Base-by-base conservation (phyloP, 2,888 invertebrate genomes). In the Linnaemya tessellans region DNA sequence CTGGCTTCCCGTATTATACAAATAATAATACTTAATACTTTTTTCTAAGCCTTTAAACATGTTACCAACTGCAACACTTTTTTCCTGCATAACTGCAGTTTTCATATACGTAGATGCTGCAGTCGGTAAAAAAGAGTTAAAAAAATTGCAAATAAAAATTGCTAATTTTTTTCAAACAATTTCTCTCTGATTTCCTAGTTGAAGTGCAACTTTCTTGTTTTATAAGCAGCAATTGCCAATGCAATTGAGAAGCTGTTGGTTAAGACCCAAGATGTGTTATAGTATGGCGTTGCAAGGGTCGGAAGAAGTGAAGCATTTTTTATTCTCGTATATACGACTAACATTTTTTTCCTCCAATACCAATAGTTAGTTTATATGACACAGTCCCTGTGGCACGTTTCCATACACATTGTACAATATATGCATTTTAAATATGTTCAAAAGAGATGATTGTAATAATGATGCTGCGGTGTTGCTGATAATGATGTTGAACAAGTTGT, bases 321-420 rank as follows among this genome's bases (percentile, higher is more conserved):
- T 51, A 11, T 73, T 15, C n/a, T n/a, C 43, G 2, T 3, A 30
- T 30, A 30, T 3, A 30, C 30, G 30, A 30, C 3, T 30, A 5
- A 2, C 2, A 15, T 5, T 38, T n/a, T 43, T 64, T 54, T 43
- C 49, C 70, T 80, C 70, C 75, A 81, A 49, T 74, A 70, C 75
- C 82, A 85, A 82, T 82, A 82, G 82, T 85, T 85, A 35, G 82
- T 79, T 85, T 82, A 75, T 85, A 82, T 85, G 82, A 85, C 85
- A 85, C 85, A 85, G 79, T 82, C 79, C 85, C 82, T 80, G 79
- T 82, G 82, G 85, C 85, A 85, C 85, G 85, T 85, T 85, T 85
- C 25, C 70, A 54, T 75, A 71, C 65, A 77, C 74, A 80, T 58
- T 10, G 20, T 77, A 71, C 74, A 75, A 80, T 75, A 70, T 51